Evolutionary conservation across 2,888 invertebrate species (phyloP).

Genomic region (Leucophenga maculata): DNA sequence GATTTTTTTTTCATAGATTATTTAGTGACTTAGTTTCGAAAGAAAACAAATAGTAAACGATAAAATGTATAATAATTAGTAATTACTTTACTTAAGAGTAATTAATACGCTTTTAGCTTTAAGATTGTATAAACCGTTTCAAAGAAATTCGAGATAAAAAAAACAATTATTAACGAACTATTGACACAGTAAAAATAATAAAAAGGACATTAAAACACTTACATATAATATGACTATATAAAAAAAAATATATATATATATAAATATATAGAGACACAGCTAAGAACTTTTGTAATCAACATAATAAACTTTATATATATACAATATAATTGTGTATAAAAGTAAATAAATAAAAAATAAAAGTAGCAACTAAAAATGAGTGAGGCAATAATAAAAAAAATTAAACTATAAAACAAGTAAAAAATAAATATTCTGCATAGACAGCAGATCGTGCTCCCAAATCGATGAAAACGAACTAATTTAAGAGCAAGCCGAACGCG

Average conservation of each 20-base stretch:
- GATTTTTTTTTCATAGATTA: conserved; percentile 36
- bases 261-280: not conserved
- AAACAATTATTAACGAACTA: conserved; percentile 23
- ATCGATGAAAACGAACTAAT: too few relatives aligned
- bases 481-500: too few relatives aligned
- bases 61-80: conserved; percentile 15
- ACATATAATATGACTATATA: not conserved
- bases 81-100: conserved; percentile 59
- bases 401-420: conserved; percentile 1
- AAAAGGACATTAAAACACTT: not conserved
- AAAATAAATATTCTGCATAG: not conserved
- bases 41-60: conserved; percentile 27
- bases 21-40: conserved; percentile 33
- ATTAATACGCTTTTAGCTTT: conserved; percentile 72
- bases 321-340: not conserved
- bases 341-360: not conserved
- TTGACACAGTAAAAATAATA: not conserved
- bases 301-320: not conserved
- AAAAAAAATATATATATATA: conserved; percentile 3
- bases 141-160: conserved; percentile 47
- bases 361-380: not conserved
- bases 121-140: conserved; percentile 70
- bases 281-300: not conserved
- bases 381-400: not conserved
- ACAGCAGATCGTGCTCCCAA: too few relatives aligned